Conservation (phyloP, 1,140 invertebrate genomes). For the Thaumatotibia leucotreta region DNA sequence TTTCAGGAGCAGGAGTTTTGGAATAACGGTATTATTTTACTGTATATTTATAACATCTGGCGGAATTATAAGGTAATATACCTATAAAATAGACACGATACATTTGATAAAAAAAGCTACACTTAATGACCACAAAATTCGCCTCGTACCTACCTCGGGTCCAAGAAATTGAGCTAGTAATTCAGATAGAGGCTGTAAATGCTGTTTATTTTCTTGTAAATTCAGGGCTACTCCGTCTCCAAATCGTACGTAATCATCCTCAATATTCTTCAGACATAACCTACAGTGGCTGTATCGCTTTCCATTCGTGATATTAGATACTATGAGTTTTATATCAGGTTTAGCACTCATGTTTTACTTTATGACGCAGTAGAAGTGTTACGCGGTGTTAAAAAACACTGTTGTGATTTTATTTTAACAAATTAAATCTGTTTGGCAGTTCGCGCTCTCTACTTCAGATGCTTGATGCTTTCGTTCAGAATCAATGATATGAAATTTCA, state of each 20-base stretch:
- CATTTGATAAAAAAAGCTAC: no score
- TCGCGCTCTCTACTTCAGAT: neutral
- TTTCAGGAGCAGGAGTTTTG: no score
- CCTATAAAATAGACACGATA: no score
- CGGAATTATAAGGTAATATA: no score
- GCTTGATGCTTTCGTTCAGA: constrained; percentile 11
- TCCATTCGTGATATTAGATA: constrained; percentile 50
- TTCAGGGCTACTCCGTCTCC: constrained; percentile 41
- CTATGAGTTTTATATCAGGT: constrained; percentile 37
- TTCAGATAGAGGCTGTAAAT: constrained; percentile 36
- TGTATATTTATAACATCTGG: no score
- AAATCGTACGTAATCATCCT: constrained; percentile 47
- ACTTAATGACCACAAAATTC: no score
- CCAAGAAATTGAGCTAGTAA: constrained; percentile 42
- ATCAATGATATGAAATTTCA: constrained; percentile 1
- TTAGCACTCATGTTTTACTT: constrained; percentile 34
- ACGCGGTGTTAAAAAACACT: neutral
- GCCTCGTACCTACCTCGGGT: constrained; percentile 45
- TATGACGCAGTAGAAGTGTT: neutral
- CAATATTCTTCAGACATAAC: constrained; percentile 55
- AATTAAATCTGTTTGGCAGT: neutral
- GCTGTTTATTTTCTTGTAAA: constrained; percentile 13
- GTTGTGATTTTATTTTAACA: neutral
- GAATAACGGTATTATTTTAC: no score
- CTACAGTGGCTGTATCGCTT: constrained; percentile 56